Percentiles rank a stretch among this genome's conserved stretches.
These are phyloP conservation scores for Cirrhinus molitorella DNA, from an alignment of 2,797 vertebrate genomes.

Conservation along the genomic window DNA sequence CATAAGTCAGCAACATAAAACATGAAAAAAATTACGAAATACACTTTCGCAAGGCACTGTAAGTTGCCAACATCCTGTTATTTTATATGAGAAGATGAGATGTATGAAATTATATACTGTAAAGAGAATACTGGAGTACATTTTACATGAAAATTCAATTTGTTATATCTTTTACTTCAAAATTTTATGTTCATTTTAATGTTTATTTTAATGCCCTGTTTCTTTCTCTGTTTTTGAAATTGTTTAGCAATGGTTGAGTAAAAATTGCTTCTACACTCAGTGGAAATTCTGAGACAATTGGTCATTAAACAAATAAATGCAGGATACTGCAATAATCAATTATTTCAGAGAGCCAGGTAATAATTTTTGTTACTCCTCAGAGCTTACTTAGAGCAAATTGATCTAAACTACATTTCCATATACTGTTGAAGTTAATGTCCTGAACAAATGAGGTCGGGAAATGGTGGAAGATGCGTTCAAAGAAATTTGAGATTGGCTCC, in stretches of 20 bases:
- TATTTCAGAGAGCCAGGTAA: background rate
- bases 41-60: too few species aligned
- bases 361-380: background rate
- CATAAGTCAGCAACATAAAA: too few species aligned
- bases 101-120: background rate
- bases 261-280: background rate
- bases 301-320: background rate
- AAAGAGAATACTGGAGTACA: too few species aligned
- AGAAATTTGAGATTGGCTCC: background rate
- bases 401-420: background rate
- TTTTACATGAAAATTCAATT: background rate
- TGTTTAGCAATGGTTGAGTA: background rate
- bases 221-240: background rate
- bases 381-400: background rate
- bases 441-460: background rate
- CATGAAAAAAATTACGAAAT: too few species aligned
- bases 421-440: background rate
- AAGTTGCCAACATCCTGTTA: background rate
- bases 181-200: too few species aligned
- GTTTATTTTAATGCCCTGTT: background rate
- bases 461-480: background rate
- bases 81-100: background rate
- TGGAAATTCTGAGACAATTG: background rate
- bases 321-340: background rate
- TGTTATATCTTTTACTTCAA: background rate